Evolutionary conservation across 2,113 vertebrate species (phyloP).

Genomic region (Circaetus cinerascens): DNA sequence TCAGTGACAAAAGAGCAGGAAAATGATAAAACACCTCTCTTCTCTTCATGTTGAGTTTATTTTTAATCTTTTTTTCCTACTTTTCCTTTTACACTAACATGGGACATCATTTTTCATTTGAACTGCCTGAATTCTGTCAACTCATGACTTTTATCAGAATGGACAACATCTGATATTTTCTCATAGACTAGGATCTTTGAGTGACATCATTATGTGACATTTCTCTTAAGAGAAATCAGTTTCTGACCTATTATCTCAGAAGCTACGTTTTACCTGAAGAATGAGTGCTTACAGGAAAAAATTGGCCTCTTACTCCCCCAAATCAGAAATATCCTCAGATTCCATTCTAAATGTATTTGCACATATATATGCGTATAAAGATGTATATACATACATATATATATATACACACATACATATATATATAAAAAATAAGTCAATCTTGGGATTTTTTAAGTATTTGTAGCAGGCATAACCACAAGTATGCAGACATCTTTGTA

Average conservation of each 20-base stretch:
- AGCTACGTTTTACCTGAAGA: neutral
- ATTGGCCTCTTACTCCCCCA: neutral
- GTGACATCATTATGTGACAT: too few relatives aligned
- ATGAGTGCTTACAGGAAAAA: neutral
- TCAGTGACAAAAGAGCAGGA: neutral
- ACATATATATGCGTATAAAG: neutral
- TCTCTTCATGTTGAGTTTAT: too few relatives aligned
- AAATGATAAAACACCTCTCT: neutral
- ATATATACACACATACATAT: neutral
- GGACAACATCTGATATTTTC: neutral
- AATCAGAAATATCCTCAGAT: neutral
- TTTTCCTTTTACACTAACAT: neutral
- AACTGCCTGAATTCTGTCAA: neutral
- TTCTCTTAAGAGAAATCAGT: neutral
- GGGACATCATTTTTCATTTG: neutral
- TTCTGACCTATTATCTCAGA: neutral
- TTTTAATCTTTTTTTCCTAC: neutral
- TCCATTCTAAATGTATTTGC: neutral
- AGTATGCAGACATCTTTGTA: neutral
- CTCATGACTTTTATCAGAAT: neutral
- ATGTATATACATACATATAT: neutral
- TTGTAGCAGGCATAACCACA: neutral
- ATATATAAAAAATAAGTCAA: neutral
- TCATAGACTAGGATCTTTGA: neutral
- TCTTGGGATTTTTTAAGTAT: neutral